These are phyloP conservation scores for Sandelia bainsii DNA, from an alignment of 2,797 vertebrate species.

Conservation along the genomic window DNA sequence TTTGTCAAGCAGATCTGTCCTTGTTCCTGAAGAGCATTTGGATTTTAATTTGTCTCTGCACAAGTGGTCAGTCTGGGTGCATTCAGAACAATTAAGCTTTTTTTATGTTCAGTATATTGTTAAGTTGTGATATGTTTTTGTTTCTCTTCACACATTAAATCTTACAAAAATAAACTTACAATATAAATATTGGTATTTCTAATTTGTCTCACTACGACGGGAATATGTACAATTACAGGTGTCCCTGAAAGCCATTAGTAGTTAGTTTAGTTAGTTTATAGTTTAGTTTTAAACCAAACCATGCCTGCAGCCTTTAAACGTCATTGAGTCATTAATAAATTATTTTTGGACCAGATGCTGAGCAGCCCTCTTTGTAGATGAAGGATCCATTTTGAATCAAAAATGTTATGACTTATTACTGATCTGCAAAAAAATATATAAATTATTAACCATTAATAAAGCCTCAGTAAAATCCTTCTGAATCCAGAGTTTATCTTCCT, in stretches of 20 bases:
- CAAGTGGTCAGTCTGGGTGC: too few species aligned
- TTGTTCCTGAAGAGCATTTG: too few species aligned
- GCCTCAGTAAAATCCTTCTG: neutral
- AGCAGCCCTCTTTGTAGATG: neutral
- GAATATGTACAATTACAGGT: neutral
- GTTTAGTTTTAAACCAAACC: neutral
- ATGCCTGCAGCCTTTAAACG: slow-evolving; percentile 2
- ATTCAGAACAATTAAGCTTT: neutral
- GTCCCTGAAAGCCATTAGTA: slow-evolving; percentile 4
- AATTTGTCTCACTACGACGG: neutral
- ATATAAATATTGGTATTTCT: neutral
- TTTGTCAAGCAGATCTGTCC: too few species aligned
- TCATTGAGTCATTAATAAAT: slow-evolving; percentile 19
- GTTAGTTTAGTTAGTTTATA: too few species aligned
- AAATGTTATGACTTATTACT: too few species aligned
- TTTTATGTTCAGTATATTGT: too few species aligned
- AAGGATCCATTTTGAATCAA: neutral
- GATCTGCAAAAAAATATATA: neutral
- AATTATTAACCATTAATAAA: neutral
- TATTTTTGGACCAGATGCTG: neutral
- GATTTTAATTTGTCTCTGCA: too few species aligned
- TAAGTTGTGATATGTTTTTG: neutral
- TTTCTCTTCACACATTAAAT: neutral
- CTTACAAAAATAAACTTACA: neutral
- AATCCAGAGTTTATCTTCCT: neutral